Base-by-base conservation (phyloP, 2,888 invertebrate genomes). In the Odontothrips loti region DNA sequence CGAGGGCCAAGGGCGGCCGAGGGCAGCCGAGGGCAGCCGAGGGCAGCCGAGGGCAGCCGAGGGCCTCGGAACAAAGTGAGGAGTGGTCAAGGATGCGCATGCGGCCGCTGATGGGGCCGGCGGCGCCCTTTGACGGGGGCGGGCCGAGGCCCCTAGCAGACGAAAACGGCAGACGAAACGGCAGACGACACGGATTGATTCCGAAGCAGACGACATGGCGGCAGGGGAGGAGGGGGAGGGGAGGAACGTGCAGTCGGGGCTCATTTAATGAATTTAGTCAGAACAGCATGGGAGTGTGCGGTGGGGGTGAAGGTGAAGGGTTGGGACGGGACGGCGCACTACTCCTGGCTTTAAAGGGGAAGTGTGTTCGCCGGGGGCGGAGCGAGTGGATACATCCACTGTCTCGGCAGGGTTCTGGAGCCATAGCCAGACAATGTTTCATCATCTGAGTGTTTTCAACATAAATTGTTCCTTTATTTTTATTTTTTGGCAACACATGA, bases 201-300 rank as follows among this genome's bases (percentile, higher is more conserved):
- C 34, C 34, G 58, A 9, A 58, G 58, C 68, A 75, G 58, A 58
- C 58, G 58, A 27, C 68, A 27, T 9, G 68, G 27, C 9, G 68
- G 68, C 11, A 2, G 68, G 23, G 68, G 23, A 75, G 68, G 27
- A 12, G 27, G 10, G 27, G 11, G 11, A 10, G 27, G 68, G 68
- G 23, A 11, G 68, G 23, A 75, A 8, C 68, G 68, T 27, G 68
- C 68, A 75, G 68, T 27, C 68, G 68, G 8, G 68, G 68, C 68
- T 27, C 68, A 75, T 75, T 75, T 75, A 75, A 75, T 75, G 68
- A 75, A 75, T 75, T 75, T 75, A 75, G 68, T 75, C 68, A 75
- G 68, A 75, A 75, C 68, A 12, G 68, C 68, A 75, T 75, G 68
- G 68, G 68, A 75, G 68, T 75, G 68, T 27, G 68, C 68, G 68